A percentile compares a stretch with the other conserved stretches of the same genome.
These are phyloP conservation scores for Thaumatotibia leucotreta DNA, from an alignment of 1,140 invertebrate species.

Conservation along the genomic window DNA sequence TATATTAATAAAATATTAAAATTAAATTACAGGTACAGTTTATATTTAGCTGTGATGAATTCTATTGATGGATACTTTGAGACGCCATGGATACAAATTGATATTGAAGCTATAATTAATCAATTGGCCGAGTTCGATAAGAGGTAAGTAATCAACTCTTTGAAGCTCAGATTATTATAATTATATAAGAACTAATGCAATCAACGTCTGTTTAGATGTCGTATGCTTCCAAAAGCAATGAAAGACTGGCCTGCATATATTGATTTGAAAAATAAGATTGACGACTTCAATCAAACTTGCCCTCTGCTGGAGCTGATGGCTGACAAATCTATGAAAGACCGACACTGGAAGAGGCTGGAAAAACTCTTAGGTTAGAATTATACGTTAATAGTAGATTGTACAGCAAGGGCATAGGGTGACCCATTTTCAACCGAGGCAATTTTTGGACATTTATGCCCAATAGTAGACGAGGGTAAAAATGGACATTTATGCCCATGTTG, in stretches of 20 bases:
- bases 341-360: conserved; percentile 90
- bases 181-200: too few species aligned
- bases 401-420: background rate
- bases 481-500: too few species aligned
- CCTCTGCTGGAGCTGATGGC: conserved; percentile 93
- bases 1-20: background rate
- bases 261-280: conserved; percentile 92
- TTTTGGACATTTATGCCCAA: too few species aligned
- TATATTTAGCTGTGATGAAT: conserved; percentile 89
- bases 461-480: too few species aligned
- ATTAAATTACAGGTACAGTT: conserved; percentile 63
- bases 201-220: conserved; percentile 76
- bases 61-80: conserved; percentile 91
- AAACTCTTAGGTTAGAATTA: conserved; percentile 76
- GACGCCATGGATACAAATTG: conserved; percentile 88
- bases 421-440: too few species aligned
- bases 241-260: conserved; percentile 93
- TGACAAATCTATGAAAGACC: conserved; percentile 91
- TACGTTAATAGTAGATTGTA: background rate
- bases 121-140: conserved; percentile 90
- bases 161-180: background rate
- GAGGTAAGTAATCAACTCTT: conserved; percentile 73
- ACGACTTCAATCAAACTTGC: conserved; percentile 93
- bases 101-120: conserved; percentile 88
- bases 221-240: conserved; percentile 88